Evolutionary conservation across 35 echinoderm and acorn worm species (phyloP), one percentile per base, ranked within the genome.

Genomic region (Acanthaster planci): DNA sequence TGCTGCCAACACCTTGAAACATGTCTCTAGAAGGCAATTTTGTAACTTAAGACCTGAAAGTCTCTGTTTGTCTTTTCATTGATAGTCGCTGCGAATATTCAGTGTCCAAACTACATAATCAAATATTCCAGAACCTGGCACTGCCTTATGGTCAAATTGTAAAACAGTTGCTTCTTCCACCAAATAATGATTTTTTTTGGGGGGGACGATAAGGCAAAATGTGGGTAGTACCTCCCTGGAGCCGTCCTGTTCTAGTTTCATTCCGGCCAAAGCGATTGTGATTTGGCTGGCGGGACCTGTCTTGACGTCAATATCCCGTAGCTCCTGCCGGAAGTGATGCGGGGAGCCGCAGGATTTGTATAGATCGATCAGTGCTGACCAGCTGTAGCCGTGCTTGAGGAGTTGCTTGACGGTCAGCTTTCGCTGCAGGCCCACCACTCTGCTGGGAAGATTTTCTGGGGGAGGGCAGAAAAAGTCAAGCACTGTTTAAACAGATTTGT

Each of bases 211-310:
- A n/a, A 81, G 27, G 9, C 16, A 17, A 19, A 50, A 21, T 22
- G 19, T 47, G 57, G 34, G 23, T 64, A 38, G 78, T 81, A 87
- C 90, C 37, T 85, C 76, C 86, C 90, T 86, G 0, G 84, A 75
- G n/a, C 90, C 90, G 55, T 81, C 47, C 57, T 92, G 90, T 37
- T 86, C 77, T 15, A 92, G 59, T 12, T 92, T 87, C 90, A 86
- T 81, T 26, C 75, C 84, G 1, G 52, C 77, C 17, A 92, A 18
- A 40, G 59, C 82, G 42, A 51, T 82, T 12, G 90, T 58, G 8
- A 92, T 68, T n/a, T 67, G 68, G 7, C 84, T 55, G 21, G 90
- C 90, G 31, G 52, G 27, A 22, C 76, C 56, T 17, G 89, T 86
- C 38, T 86, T 39, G 1, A 86, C 47, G 76, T 86, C 84, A 2